Evolutionary conservation across 2,113 vertebrate species (phyloP), one percentile per base, ranked within the genome.

Genomic region (Parus major): DNA sequence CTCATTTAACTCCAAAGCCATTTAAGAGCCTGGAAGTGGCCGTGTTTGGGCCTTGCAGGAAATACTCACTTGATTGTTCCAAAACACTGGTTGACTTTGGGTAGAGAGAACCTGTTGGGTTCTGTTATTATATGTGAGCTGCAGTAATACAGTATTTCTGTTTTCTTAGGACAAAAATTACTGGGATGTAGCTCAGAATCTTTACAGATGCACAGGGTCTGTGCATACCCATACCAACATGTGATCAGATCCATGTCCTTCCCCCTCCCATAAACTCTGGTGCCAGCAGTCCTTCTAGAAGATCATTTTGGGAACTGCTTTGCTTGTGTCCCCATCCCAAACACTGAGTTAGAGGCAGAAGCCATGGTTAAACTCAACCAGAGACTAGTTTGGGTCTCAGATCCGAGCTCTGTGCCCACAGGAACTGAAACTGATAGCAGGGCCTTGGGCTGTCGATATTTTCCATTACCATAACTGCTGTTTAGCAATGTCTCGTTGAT

Each of bases 381-480:
- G 70, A 41, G 78, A 0, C 73, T 42, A 61, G 39, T 82, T 76
- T 8, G 19, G 68, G 63, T 36, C 80, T 92, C 69, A 49, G 65
- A 53, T 82, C 91, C 12, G 33, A 86, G 66, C 41, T n/a, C 41
- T 75, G 63, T 18, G 50, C 72, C 66, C 56, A 44, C 55, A 64
- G 79, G 86, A 87, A 56, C 49, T 75, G 56, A 81, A 87, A 41
- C 46, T 71, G 79, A 31, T 73, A 59, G 61, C 31, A 44, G 92
- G 83, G 77, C 27, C 59, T 88, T 71, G 77, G 65, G 60, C 86
- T 1, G 3, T 83, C 78, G 10, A 47, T 87, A 88, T 80, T 96
- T 96, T 90, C 91, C 92, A 66, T 95, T 95, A 73, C 86, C 88
- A 50, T 87, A 83, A 89, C 91, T 92, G 93, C 86, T 95, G 59